Base-by-base conservation (phyloP, 2,888 invertebrate species). In the Mycalesis mineus region DNA sequence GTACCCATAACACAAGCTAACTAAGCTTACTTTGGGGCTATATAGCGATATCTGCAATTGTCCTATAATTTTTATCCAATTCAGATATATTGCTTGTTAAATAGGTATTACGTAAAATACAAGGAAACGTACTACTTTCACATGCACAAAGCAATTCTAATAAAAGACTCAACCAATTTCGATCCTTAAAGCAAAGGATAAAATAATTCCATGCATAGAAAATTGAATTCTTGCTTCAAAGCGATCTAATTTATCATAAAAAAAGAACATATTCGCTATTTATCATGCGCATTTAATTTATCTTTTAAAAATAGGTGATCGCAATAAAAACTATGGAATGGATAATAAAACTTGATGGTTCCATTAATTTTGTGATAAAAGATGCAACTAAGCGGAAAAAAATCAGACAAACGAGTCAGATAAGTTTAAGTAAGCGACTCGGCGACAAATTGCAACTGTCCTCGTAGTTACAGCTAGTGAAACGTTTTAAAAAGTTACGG, bases 391-490 rank as follows among this genome's bases (percentile, higher is more conserved):
- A 76, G 51, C 51, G 39, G 36, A 14, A 41, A 51, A 39, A 77
- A 72, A 64, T 59, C 62, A 59, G 60, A 68, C 67, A 69, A 68
- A 63, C 66, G 62, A 65, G 64, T 63, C 68, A 69, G 68, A 63
- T 65, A 62, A 65, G 64, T 63, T 65, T 73, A 75, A 78, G 76
- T 66, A 65, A 73, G 64, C 63, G 67, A 72, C 52, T 72, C 73
- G 68, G 40, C 65, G 68, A 70, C 69, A 71, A 71, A 72, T 66
- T 70, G 67, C 61, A 55, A 59, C 61, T 57, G 56, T 52, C 51
- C 56, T 55, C 55, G 49, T 13, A 4, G 40, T 44, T 39, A 29
- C 41, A 40, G 28, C 40, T 33, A 47, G 50, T 28, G 40, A 53
- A 56, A 50, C 49, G 54, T 45, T 58, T 60, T 57, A 56, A 58